Evolutionary conservation across 2,113 vertebrate species (phyloP).

Genomic region (Rafetus swinhoei): DNA sequence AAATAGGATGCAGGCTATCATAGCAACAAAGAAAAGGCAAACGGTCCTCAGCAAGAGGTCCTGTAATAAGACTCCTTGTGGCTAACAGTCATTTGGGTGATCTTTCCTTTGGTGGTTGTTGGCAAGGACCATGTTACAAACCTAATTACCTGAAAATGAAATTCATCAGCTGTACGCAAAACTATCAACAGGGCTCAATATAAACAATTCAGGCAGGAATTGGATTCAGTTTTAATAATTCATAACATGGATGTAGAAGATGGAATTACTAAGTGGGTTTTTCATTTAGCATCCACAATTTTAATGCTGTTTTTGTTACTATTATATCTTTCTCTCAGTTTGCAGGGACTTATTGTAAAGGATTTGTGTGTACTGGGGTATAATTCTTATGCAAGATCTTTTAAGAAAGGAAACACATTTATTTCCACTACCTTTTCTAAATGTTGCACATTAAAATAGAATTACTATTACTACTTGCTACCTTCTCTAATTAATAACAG

Average conservation of each 20-base stretch:
- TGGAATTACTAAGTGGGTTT: not conserved
- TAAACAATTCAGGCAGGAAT: not conserved
- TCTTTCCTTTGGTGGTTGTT: not conserved
- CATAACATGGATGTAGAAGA: not conserved
- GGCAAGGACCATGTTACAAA: not conserved
- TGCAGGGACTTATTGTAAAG: not conserved
- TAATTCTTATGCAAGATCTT: not conserved
- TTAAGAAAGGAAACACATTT: not conserved
- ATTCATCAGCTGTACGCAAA: not conserved
- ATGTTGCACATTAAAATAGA: not conserved
- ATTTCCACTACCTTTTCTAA: not conserved
- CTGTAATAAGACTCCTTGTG: not conserved
- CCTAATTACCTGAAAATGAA: not conserved
- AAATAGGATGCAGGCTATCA: not conserved
- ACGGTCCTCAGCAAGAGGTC: not conserved
- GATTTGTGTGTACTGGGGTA: too few species aligned
- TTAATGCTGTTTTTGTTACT: rapidly evolving
- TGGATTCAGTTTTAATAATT: not conserved
- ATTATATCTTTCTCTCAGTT: not conserved
- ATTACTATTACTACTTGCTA: not conserved
- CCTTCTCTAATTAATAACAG: not conserved
- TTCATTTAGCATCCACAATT: not conserved
- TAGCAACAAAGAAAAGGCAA: not conserved
- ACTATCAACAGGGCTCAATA: not conserved
- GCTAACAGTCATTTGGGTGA: not conserved